phyloP scores from a whole-genome alignment of 2,888 invertebrate genomes.

The Callosobruchus maculatus region DNA sequence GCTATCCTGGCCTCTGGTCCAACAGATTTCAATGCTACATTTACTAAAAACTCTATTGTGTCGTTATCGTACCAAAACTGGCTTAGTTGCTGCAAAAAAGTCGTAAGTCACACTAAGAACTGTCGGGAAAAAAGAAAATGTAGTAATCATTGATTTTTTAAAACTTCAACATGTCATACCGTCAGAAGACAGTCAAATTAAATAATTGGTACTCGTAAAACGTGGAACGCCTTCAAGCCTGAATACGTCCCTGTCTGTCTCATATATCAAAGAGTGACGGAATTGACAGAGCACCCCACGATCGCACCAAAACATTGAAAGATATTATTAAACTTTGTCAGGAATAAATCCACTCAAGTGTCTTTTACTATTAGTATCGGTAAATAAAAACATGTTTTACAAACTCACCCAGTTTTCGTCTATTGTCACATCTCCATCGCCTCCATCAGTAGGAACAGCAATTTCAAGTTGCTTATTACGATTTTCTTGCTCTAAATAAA shows the following conservation, averaged over 20 bases:
- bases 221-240: background rate
- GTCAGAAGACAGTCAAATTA: too few relatives aligned
- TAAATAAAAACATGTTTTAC: background rate
- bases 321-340: too few relatives aligned
- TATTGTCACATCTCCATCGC: conserved; percentile 56
- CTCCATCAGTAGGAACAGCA: conserved; percentile 38
- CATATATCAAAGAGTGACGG: too few relatives aligned
- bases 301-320: too few relatives aligned
- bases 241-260: background rate
- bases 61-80: conserved; percentile 94
- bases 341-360: too few relatives aligned
- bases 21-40: conserved; percentile 59
- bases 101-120: background rate
- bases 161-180: too few relatives aligned
- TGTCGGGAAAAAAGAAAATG: too few relatives aligned
- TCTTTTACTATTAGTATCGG: too few relatives aligned
- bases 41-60: conserved; percentile 70
- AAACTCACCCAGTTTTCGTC: conserved; percentile 81
- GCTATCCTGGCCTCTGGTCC: conserved; percentile 64
- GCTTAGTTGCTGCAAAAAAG: conserved; percentile 76
- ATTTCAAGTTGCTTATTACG: conserved; percentile 54
- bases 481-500: conserved; percentile 68
- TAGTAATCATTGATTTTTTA: too few relatives aligned
- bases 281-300: too few relatives aligned
- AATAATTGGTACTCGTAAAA: too few relatives aligned